These are phyloP conservation scores for Callospermophilus lateralis DNA, from an alignment of 2,113 vertebrate species.

Conservation along the genomic window DNA sequence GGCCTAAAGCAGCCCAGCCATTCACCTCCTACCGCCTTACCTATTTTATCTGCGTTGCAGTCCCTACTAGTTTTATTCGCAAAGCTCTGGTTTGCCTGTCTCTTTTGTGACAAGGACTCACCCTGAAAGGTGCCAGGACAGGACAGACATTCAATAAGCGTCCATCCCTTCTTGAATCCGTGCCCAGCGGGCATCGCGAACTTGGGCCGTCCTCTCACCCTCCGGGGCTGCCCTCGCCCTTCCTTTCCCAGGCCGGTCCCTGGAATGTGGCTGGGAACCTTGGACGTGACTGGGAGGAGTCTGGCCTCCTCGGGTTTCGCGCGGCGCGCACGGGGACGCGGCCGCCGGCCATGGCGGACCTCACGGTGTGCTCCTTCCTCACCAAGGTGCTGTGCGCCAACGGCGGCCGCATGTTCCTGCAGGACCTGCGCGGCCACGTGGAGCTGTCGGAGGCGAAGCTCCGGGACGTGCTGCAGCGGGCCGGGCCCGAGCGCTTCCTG, in stretches of 20 bases:
- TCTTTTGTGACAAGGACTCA: neutral
- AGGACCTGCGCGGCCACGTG: conserved; percentile 70
- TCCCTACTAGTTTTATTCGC: no score
- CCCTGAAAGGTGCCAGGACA: neutral
- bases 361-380: conserved; percentile 83
- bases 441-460: conserved; percentile 84
- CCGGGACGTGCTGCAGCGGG: conserved; percentile 78
- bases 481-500: conserved; percentile 80
- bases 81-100: neutral
- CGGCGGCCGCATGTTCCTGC: conserved; percentile 82
- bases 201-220: fast-evolving
- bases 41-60: neutral
- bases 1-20: neutral
- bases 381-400: conserved; percentile 84
- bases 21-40: neutral
- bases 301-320: neutral
- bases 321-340: neutral
- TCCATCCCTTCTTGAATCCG: neutral
- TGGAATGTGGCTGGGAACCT: neutral
- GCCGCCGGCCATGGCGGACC: conserved; percentile 82
- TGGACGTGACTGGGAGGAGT: conserved; percentile 71
- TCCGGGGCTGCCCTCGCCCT: no score
- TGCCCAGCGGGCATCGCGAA: fast-evolving
- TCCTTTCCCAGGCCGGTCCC: neutral
- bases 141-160: fast-evolving